Evolutionary conservation across 1,140 invertebrate genomes (phyloP).

Genomic region (Periplaneta americana): DNA sequence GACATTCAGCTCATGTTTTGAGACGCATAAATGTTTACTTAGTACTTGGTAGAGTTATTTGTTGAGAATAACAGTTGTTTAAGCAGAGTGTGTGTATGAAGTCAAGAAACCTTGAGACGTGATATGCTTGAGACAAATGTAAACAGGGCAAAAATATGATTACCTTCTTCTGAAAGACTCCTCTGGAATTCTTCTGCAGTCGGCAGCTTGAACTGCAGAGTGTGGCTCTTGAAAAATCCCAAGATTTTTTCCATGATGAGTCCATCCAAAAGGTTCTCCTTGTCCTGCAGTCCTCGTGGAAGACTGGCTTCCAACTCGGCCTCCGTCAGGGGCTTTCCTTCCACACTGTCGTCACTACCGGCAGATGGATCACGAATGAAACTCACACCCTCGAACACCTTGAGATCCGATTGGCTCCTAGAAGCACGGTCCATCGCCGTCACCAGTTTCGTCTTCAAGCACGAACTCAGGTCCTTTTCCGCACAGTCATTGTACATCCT

Average conservation of each 20-base stretch:
- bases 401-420: constrained; percentile 47
- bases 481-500: constrained; percentile 71
- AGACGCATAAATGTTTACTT: too few relatives aligned
- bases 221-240: constrained; percentile 67
- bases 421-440: constrained; percentile 64
- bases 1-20: too few relatives aligned
- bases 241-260: constrained; percentile 68
- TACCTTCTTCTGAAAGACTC: constrained; percentile 47
- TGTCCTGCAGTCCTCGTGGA: constrained; percentile 59
- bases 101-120: too few relatives aligned
- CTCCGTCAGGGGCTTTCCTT: constrained; percentile 37
- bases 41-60: too few relatives aligned
- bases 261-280: constrained; percentile 63
- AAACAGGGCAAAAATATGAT: too few relatives aligned
- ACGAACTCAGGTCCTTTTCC: constrained; percentile 59
- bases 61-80: too few relatives aligned
- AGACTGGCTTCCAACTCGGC: constrained; percentile 59
- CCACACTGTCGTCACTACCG: constrained; percentile 27
- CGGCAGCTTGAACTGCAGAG: constrained; percentile 67
- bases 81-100: too few relatives aligned
- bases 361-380: constrained; percentile 42
- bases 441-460: constrained; percentile 69
- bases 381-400: constrained; percentile 62
- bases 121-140: too few relatives aligned
- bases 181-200: constrained; percentile 53